phyloP scores from a whole-genome alignment of 1,140 invertebrate species.

The Sinonovacula constricta region DNA sequence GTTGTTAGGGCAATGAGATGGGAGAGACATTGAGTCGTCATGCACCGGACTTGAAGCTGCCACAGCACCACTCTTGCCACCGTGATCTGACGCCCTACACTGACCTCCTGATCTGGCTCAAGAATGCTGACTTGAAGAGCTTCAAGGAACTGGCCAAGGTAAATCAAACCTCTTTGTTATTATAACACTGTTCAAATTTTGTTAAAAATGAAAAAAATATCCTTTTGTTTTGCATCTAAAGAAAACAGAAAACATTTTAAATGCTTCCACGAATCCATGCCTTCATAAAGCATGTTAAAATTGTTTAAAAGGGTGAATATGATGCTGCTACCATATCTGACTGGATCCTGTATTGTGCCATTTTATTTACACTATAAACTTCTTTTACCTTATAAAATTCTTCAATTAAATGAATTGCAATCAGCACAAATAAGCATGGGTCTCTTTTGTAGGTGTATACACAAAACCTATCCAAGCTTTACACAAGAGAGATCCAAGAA shows the following conservation, averaged over 20 bases:
- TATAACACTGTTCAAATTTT: not conserved
- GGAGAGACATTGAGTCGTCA: slow-evolving; percentile 81
- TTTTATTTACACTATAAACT: too few relatives aligned
- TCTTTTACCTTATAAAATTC: too few relatives aligned
- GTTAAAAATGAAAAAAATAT: not conserved
- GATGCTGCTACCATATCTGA: too few relatives aligned
- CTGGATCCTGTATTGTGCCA: too few relatives aligned
- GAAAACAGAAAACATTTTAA: too few relatives aligned
- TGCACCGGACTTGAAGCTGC: slow-evolving; percentile 85
- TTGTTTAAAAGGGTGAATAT: too few relatives aligned
- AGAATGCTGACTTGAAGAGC: slow-evolving; percentile 89
- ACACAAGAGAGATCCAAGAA: slow-evolving; percentile 89
- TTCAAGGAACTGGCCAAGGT: slow-evolving; percentile 87
- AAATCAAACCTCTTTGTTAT: slow-evolving; percentile 9
- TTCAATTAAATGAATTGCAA: too few relatives aligned
- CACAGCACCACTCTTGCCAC: slow-evolving; percentile 89
- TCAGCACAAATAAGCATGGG: too few relatives aligned
- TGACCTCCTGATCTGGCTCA: slow-evolving; percentile 94
- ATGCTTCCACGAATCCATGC: too few relatives aligned
- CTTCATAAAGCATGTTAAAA: too few relatives aligned
- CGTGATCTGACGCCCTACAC: slow-evolving; percentile 90
- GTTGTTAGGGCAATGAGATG: slow-evolving; percentile 86
- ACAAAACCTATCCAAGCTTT: slow-evolving; percentile 87
- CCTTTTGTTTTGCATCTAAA: too few relatives aligned
- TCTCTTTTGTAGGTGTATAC: slow-evolving; percentile 88